phyloP scores from a whole-genome alignment of 2,888 invertebrate genomes.

The Nomada ruficornis region DNA sequence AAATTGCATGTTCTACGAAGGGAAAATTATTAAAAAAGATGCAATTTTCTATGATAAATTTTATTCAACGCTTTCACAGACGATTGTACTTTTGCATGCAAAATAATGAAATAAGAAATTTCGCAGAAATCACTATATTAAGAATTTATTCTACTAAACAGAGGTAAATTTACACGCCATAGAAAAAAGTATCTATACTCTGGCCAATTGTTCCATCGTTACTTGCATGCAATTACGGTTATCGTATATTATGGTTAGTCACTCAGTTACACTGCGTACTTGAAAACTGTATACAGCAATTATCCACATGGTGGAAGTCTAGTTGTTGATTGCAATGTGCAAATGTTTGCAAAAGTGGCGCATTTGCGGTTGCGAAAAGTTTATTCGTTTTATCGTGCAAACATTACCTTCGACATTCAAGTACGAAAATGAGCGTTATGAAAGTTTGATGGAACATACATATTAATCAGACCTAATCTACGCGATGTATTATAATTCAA shows the following conservation, averaged over 20 bases:
- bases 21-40: not conserved
- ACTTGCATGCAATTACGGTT: not conserved
- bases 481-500: not conserved
- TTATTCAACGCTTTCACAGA: too few species aligned
- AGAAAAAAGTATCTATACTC: not conserved
- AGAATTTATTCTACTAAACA: too few species aligned
- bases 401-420: slow-evolving; percentile 14
- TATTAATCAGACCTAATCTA: slow-evolving; percentile 25
- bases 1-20: not conserved
- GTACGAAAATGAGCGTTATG: not conserved
- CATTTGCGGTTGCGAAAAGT: not conserved
- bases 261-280: not conserved
- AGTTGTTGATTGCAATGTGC: not conserved
- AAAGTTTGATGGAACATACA: slow-evolving; percentile 19
- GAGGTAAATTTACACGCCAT: too few species aligned
- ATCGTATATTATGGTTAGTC: slow-evolving; percentile 21
- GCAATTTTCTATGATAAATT: too few species aligned
- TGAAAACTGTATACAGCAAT: slow-evolving; percentile 16
- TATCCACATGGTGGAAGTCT: not conserved
- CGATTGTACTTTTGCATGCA: too few species aligned
- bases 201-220: not conserved
- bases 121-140: too few species aligned
- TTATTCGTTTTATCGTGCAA: slow-evolving; percentile 22
- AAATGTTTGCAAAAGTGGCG: slow-evolving; percentile 26
- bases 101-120: too few species aligned